These are phyloP conservation scores for Stratiomys singularior DNA, from an alignment of 2,888 invertebrate species.

Conservation along the genomic window DNA sequence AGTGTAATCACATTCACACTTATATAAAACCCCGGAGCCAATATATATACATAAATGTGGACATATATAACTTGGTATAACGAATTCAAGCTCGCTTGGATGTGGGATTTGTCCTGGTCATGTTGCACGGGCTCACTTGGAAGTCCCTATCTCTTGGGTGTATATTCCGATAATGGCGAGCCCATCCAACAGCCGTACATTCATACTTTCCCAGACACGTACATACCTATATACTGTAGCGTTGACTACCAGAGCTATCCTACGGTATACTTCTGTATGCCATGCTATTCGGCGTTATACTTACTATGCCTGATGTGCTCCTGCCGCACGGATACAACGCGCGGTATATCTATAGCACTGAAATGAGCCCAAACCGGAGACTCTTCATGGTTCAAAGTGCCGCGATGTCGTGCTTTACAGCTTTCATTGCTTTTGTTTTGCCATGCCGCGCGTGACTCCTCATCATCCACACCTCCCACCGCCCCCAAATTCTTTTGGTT, in stretches of 20 bases:
- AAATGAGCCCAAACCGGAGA: slow-evolving; percentile 20
- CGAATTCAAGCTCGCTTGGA: slow-evolving; percentile 15
- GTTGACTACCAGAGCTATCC: slow-evolving; percentile 19
- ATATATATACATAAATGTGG: slow-evolving; percentile 4
- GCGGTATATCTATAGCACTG: slow-evolving; percentile 26
- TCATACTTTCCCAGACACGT: neutral
- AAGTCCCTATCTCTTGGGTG: slow-evolving; percentile 54
- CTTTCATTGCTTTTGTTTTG: slow-evolving; percentile 57
- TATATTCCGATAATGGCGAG: slow-evolving; percentile 50
- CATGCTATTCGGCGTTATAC: neutral
- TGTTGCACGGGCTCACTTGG: slow-evolving; percentile 56
- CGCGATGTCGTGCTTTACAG: slow-evolving; percentile 58
- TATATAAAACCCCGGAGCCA: neutral
- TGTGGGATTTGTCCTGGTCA: slow-evolving; percentile 53
- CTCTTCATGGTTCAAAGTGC: slow-evolving; percentile 56
- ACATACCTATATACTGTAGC: neutral
- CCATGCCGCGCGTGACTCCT: slow-evolving; percentile 57
- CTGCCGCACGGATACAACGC: neutral
- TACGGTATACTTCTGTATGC: slow-evolving; percentile 22
- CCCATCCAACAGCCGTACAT: slow-evolving; percentile 29
- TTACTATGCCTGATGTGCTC: too few relatives aligned
- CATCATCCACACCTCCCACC: slow-evolving; percentile 54
- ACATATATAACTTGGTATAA: neutral
- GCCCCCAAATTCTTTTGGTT: slow-evolving; percentile 53
- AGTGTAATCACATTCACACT: slow-evolving; percentile 4